Evolutionary conservation across 2,113 vertebrate genomes (phyloP).

Genomic region (Clarias gariepinus): DNA sequence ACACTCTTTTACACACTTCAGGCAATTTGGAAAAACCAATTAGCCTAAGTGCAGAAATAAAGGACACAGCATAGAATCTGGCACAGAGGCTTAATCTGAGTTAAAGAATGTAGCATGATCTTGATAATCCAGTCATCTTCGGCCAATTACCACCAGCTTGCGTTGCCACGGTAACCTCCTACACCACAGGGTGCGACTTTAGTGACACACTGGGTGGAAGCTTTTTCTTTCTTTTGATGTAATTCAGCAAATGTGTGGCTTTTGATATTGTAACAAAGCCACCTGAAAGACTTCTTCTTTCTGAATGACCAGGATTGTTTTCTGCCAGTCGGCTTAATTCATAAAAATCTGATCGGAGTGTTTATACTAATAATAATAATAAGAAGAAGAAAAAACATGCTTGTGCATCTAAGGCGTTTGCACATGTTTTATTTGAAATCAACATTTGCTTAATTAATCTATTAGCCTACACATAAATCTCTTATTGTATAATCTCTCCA

Average conservation of each 20-base stretch:
- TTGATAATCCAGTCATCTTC: conserved; percentile 12
- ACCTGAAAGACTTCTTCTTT: conserved; percentile 23
- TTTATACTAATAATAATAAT: neutral
- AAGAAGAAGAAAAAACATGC: neutral
- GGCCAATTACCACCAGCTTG: neutral
- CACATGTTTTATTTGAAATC: neutral
- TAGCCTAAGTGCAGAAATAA: neutral
- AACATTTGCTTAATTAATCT: neutral
- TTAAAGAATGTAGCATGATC: neutral
- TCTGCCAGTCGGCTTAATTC: neutral
- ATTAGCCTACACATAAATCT: neutral
- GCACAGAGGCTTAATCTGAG: neutral
- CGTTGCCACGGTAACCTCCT: conserved; percentile 28
- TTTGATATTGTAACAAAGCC: conserved; percentile 19
- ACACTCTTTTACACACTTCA: no score
- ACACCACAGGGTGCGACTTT: conserved; percentile 23
- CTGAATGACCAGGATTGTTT: neutral
- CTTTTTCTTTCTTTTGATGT: neutral
- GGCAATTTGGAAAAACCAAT: no score
- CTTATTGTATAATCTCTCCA: neutral
- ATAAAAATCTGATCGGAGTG: neutral
- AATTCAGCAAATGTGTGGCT: neutral
- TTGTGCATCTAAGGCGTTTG: neutral
- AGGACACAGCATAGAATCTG: neutral
- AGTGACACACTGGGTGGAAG: neutral